Base-by-base conservation (phyloP, 2,797 vertebrate genomes). In the Mus minutoides region DNA sequence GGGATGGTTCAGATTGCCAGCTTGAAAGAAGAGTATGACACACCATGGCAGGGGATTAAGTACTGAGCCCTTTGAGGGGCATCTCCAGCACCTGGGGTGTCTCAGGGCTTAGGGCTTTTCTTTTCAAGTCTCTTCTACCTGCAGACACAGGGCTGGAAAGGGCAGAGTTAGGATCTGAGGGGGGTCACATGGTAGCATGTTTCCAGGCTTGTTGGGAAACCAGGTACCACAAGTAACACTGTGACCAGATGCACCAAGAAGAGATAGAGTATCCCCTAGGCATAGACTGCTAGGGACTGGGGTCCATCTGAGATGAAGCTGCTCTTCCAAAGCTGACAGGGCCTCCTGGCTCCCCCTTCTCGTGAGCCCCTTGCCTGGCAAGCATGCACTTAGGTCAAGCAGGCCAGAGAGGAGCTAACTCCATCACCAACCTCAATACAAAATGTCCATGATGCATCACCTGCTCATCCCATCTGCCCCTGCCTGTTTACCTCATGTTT, bases 301-400 rank as follows among this genome's bases (percentile, higher is more conserved):
- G 14, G 37, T 8, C n/a, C 7, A 34, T 46, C 79, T 88, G 64
- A 83, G 49, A 43, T 13, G 60, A 10, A 60, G 69, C 24, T 77
- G 22, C 31, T 54, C 0, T 58, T 24, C 31, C 34, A 22, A 67
- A 19, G 52, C 73, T 37, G 10, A 21, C 22, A 10, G 0, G 37
- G 13, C 67, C n/a, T 19, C 14, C 7, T 17, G 14, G 1, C 17
- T 34, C 3, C 37, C 69, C 58, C 11, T 67, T 31, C 83, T 86
- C 3, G 19, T 19, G 7, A 80, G 19, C 7, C 79, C 7, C 0
- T n/a, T 21, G 26, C n/a, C 29, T 0, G n/a, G 8, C 5, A 24
- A 58, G 19, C 22, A 9, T 29, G 29, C 19, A 0, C 46, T 91
- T 7, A 49, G 29, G 60, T 6, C 26, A 16, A 11, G 46, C 37